Base-by-base conservation (phyloP, 2,113 vertebrate species). In the Dicaeum eximium region DNA sequence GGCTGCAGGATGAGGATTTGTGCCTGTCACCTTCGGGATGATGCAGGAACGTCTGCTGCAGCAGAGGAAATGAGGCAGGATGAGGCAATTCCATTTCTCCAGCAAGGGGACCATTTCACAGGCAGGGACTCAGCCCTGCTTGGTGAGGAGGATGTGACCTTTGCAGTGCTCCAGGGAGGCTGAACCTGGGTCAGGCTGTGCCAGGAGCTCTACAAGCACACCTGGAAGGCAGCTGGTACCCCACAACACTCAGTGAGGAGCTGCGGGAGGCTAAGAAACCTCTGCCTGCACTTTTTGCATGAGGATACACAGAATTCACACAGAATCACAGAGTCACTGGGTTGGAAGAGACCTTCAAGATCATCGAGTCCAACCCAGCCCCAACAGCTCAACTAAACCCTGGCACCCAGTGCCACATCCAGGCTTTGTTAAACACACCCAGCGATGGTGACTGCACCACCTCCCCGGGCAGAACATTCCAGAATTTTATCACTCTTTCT, bases 1-100 rank as follows among this genome's bases (percentile, higher is more conserved):
- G 85, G 1, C 11, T 27, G 30, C 8, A 42, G 72, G 31, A 11
- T 0, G 6, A 67, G 31, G 75, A 11, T 66, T n/a, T 44, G 45
- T 44, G 28, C 44, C 44, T 51, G 24, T 17, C 75, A 20, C 47
- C 44, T 60, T 45, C 4, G 25, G 66, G 27, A 8, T 37, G 67
- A 6, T 0, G 4, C 9, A 25, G 62, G 58, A 71, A 20, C 2
- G 18, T 5, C 7, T 42, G 57, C 65, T 14, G 6, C 42, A 37
- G 69, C 37, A 60, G 40, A 65, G 54, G 62, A 35, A 44, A 31
- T 1, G 13, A 78, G 20, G 53, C 15, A 71, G 40, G 61, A 60
- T 0, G 6, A 33, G 50, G 9, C 21, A 88, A 80, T 16, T 24
- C 35, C 45, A n/a, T 53, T 33, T 33, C 42, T 77, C 33, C 67